Conservation (phyloP, 2,797 vertebrate genomes). For the Anableps anableps region DNA sequence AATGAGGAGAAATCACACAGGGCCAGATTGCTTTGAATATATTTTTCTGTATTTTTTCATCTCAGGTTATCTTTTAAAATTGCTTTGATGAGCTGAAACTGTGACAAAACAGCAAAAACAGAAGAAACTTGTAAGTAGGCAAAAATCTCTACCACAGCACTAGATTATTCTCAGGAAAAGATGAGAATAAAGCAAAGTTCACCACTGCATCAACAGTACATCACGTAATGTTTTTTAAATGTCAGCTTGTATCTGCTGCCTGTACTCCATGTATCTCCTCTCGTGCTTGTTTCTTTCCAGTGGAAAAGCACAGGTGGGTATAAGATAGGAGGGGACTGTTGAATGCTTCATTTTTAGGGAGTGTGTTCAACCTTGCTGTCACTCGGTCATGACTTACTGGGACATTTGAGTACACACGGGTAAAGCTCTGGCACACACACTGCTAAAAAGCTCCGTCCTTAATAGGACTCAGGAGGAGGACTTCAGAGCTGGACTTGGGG, state of each 20-base stretch:
- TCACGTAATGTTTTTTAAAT: background rate
- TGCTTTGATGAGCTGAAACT: background rate
- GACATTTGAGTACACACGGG: background rate
- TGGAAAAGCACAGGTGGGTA: background rate
- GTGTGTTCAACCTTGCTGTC: background rate
- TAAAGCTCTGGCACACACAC: no score
- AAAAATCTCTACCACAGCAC: background rate
- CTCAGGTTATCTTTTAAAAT: background rate
- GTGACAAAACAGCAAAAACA: background rate
- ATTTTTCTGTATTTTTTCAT: background rate
- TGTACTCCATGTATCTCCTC: background rate
- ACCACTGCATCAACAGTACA: background rate
- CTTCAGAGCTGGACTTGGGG: no score
- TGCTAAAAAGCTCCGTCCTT: background rate
- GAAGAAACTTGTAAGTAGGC: background rate
- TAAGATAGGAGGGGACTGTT: background rate
- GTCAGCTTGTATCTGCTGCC: background rate
- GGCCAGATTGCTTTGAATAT: no score
- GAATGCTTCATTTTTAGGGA: background rate
- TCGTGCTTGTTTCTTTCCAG: background rate
- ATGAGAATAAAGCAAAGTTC: background rate
- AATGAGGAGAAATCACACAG: no score
- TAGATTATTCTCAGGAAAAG: background rate
- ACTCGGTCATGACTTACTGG: background rate
- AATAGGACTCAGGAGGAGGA: background rate